These are phyloP conservation scores for Heterocephalus glaber DNA, from an alignment of 2,113 vertebrate species.

Conservation along the genomic window DNA sequence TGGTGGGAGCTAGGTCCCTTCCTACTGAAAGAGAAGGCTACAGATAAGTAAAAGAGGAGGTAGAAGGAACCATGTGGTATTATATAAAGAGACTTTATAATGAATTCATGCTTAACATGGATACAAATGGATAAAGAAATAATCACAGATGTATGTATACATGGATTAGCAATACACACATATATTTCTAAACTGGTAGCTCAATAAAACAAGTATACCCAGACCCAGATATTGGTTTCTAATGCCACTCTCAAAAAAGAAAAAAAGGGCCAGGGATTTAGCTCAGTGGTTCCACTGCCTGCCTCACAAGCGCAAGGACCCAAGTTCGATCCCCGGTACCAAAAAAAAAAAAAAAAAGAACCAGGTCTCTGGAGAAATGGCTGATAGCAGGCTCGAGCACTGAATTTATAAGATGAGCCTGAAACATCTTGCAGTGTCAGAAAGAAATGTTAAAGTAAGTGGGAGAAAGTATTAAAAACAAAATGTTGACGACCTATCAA, in stretches of 20 bases:
- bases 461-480: neutral
- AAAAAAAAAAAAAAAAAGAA: neutral
- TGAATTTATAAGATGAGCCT: constrained; percentile 15
- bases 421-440: neutral
- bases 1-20: neutral
- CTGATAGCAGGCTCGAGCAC: neutral
- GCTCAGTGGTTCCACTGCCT: too few species aligned
- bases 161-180: neutral
- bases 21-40: neutral
- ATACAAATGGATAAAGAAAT: constrained; percentile 12
- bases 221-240: neutral
- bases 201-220: neutral
- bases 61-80: neutral
- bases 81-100: neutral
- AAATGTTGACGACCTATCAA: neutral
- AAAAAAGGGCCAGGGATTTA: too few species aligned
- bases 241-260: neutral
- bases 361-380: neutral
- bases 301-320: too few species aligned
- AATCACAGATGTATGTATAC: neutral
- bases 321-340: too few species aligned
- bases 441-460: constrained; percentile 1
- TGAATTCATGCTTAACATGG: neutral
- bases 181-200: neutral
- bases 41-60: neutral